These are phyloP conservation scores for Tachysurus vachellii DNA, from an alignment of 2,113 vertebrate genomes.

Conservation along the genomic window DNA sequence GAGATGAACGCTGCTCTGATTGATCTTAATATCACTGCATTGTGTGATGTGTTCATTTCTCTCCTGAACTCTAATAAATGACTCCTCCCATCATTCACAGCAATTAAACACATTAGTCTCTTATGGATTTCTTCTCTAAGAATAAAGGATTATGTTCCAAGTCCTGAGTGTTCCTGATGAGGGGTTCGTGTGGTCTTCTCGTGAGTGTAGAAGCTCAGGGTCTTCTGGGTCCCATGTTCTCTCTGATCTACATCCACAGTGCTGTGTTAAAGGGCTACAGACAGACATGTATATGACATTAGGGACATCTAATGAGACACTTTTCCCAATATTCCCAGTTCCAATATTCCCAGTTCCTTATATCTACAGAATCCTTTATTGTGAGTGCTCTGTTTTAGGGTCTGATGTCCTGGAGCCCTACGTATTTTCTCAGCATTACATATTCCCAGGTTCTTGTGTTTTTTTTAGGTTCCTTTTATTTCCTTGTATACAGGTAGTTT, in stretches of 20 bases:
- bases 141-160: not conserved
- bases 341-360: not conserved
- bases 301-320: no score
- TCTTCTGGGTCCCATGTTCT: no score
- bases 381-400: not conserved
- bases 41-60: not conserved
- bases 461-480: not conserved
- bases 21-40: slow-evolving; percentile 16
- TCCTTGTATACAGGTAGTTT: no score
- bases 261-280: not conserved
- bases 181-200: not conserved
- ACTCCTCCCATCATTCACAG: not conserved
- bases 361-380: not conserved
- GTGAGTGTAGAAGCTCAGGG: no score
- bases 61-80: slow-evolving; percentile 15
- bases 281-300: no score
- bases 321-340: no score
- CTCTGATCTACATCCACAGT: no score
- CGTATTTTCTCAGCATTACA: not conserved
- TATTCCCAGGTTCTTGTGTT: not conserved
- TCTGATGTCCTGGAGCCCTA: no score
- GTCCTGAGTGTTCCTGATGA: not conserved
- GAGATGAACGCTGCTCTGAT: slow-evolving; percentile 9
- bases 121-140: not conserved
- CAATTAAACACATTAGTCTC: slow-evolving; percentile 3